Evolutionary conservation across 2,113 vertebrate genomes (phyloP).

Genomic region (Glaucomys volans): DNA sequence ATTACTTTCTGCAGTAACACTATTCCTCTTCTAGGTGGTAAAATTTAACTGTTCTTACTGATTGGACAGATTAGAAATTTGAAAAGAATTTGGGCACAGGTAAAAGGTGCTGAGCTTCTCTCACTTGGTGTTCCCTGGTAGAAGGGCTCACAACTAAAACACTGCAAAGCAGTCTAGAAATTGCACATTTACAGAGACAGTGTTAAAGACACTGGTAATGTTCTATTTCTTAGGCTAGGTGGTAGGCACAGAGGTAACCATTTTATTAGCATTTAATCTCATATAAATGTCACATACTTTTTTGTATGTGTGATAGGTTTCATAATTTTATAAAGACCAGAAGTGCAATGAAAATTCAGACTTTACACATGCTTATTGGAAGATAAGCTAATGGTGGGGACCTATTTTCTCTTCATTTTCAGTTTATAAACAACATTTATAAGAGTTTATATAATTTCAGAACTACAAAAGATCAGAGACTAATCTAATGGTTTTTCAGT

Average conservation of each 20-base stretch:
- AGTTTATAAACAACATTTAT: background rate
- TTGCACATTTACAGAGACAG: background rate
- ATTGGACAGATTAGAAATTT: background rate
- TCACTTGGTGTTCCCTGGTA: background rate
- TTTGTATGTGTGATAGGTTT: background rate
- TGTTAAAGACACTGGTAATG: background rate
- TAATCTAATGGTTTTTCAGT: slow-evolving; percentile 2
- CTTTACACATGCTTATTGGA: background rate
- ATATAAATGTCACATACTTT: background rate
- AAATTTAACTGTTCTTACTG: background rate
- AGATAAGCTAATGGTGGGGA: slow-evolving; percentile 11
- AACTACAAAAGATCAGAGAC: background rate
- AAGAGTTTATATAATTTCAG: slow-evolving; percentile 45
- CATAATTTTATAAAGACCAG: slow-evolving; percentile 47
- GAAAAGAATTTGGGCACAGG: background rate
- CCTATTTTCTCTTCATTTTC: background rate
- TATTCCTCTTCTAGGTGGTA: slow-evolving; percentile 7
- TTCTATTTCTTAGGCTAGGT: background rate
- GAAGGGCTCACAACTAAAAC: background rate
- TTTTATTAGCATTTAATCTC: background rate
- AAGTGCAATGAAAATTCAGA: background rate
- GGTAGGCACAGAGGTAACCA: background rate
- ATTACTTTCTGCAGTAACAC: slow-evolving; percentile 27
- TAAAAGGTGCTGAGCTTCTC: background rate
- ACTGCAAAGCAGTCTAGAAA: background rate